Evolutionary conservation across 2,888 invertebrate genomes (phyloP), one percentile per base, ranked within the genome.

Genomic region (Harpagoxenus sublaevis): DNA sequence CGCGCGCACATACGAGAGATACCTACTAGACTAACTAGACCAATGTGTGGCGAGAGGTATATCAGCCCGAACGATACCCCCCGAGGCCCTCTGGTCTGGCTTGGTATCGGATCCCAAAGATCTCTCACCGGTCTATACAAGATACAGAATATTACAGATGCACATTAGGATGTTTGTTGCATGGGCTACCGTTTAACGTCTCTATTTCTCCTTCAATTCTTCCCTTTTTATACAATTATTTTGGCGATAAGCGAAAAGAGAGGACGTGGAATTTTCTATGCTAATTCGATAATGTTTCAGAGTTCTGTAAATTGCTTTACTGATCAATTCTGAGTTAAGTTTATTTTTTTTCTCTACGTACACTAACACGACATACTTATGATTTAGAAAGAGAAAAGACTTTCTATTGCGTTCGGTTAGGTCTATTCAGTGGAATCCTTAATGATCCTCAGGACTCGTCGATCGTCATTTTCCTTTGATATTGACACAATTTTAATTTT

Each of bases 51-150:
- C 39, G 62, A 68, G 60, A 35, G 35, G 35, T 65, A 60, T 28
- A 60, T 28, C 48, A 60, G 42, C 10, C 65, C 70, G 28, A 79
- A 84, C 53, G 70, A 71, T 65, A 84, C 42, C 31, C 53, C 31
- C 15, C 23, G 10, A 57, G 51, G 70, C 31, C 53, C 65, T 62
- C 66, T 31, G 68, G 18, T 62, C 66, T 31, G 68, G 18, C 23
- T 68, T 42, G 53, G 12, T 79, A 71, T 84, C 65, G 71, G 45
- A 71, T 45, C 51, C 70, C 63, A 53, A 62, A 45, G 23, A 81
- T 81, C 66, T 79, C 51, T 70, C 12, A 42, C 31, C 28, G 35
- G 15, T 45, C 8, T 57, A 35, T 35, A 42, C 28, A 31, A 70
- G 65, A 57, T 23, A 57, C 45, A 57, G 48, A 4, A 48, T 71